Evolutionary conservation across 2,113 vertebrate genomes (phyloP).

Genomic region (Loxodonta africana): DNA sequence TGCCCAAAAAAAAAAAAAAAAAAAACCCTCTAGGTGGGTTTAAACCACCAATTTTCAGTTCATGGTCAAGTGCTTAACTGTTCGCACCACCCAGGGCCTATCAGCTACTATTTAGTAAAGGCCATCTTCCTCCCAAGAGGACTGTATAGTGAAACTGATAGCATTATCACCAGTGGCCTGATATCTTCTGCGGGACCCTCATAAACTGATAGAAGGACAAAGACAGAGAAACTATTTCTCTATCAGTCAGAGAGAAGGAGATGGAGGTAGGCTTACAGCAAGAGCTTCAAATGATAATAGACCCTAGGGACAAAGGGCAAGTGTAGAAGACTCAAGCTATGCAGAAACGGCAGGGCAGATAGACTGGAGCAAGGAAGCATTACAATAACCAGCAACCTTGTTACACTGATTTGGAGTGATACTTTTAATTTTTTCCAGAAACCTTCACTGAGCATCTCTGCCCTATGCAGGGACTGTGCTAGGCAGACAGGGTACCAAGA

Average conservation of each 20-base stretch:
- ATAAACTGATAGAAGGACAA: neutral
- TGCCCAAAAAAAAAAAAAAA: no score
- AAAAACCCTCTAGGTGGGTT: neutral
- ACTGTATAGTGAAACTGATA: neutral
- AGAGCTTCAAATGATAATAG: neutral
- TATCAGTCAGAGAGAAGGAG: neutral
- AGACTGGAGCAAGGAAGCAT: neutral
- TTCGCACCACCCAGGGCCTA: neutral
- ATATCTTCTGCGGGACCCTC: neutral
- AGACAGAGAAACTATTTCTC: neutral
- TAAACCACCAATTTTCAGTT: neutral
- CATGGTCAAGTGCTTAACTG: neutral
- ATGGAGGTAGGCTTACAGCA: neutral
- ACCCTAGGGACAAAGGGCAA: neutral
- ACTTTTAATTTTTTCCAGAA: neutral
- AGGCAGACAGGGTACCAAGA: neutral
- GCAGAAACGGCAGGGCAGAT: accelerated
- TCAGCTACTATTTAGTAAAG: neutral
- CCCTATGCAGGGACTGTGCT: neutral
- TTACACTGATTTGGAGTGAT: neutral
- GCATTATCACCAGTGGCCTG: neutral
- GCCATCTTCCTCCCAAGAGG: neutral
- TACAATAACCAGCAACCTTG: neutral
- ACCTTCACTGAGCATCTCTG: neutral
- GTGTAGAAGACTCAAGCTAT: neutral